Evolutionary conservation across 2,888 invertebrate species (phyloP), one percentile per base, ranked within the genome.

Genomic region (Disparrhopalites patrizii): DNA sequence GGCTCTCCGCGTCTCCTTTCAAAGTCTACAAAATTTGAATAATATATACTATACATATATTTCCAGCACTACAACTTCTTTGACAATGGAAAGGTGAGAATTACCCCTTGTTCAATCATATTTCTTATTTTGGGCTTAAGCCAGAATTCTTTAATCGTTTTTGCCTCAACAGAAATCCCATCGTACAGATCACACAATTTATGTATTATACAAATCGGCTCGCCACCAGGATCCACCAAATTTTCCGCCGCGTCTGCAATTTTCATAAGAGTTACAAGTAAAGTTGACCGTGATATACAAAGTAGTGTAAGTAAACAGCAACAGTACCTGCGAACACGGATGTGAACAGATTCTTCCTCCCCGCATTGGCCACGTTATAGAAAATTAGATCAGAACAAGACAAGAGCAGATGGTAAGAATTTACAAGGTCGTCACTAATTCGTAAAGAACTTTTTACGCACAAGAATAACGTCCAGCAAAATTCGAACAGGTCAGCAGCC

Each of bases 391-490:
- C 97, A 73, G 95, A 85, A 79, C 93, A 91, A 66, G 93, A 91
- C 65, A 96, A 82, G 56, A 99, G 81, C 55, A 98, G 83, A 80
- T 97, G 95, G 78, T 91, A 94, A 71, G 93, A 95, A 78, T 91
- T 93, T 1, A 99, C 93, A 65, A 99, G 82, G 80, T 98, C 97
- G 78, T 94, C 91, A 55, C 90, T 89, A 28, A 92, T 90, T 62
- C 87, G 87, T 47, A 90, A 87, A 77, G 91, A 90, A 57, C 90
- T 91, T 81, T 91, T 91, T 15, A 93, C 88, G 78, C 90, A 89
- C 36, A 95, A 85, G 81, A 93, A 97, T 66, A 97, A 81, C 58
- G 91, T 91, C 97, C 97, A 98, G 75, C 91, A 89, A 78, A 96
- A 93, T 78, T 93, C 92, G 80, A 93, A 95, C 3, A 97, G 81